Evolutionary conservation across 2,113 vertebrate species (phyloP), one percentile per base, ranked within the genome.

Genomic region (Rhea pennata): DNA sequence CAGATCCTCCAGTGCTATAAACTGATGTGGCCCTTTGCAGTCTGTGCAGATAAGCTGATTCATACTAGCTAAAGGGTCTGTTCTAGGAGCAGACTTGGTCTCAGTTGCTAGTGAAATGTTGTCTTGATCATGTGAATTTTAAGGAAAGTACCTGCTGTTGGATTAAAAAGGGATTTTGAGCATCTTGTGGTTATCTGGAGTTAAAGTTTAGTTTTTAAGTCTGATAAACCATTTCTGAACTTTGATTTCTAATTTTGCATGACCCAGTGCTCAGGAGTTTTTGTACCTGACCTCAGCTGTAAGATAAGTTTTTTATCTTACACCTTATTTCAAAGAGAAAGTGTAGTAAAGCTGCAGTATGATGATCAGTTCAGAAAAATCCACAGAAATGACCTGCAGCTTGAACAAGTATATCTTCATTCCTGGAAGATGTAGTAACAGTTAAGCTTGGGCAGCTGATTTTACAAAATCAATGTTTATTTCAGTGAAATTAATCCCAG

Each of bases 401-500:
- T 80, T 92, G 88, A 86, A 93, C 50, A 74, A 73, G n/a, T 74
- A 2, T 39, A 22, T 48, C 71, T 81, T 96, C 81, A 90, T 97
- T 96, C 83, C 92, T 92, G 81, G 59, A 12, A 62, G 84, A 70
- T 93, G 88, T 16, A 69, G 81, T 93, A 95, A 96, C 72, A 67
- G 61, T 46, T 92, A 31, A 73, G 58, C 87, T 93, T 42, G 75
- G 70, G 67, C 81, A 78, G 88, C 87, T 36, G 79, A 93, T 87
- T 93, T 82, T 81, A 90, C 36, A 90, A 91, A 94, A 59, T 59
- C 56, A 93, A 90, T 92, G 92, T 92, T 96, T 91, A 88, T 90
- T 93, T 90, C 91, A 64, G 59, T 31, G 51, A 97, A 96, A 96
- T 91, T 84, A 93, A 90, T 96, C 90, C 94, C 82, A 91, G 84